A percentile compares a stretch with the other conserved stretches of the same genome.
Conservation (phyloP, 30 jellyfish, hydroid and myxozoan genomes). For the Rhopilema esculentum region DNA sequence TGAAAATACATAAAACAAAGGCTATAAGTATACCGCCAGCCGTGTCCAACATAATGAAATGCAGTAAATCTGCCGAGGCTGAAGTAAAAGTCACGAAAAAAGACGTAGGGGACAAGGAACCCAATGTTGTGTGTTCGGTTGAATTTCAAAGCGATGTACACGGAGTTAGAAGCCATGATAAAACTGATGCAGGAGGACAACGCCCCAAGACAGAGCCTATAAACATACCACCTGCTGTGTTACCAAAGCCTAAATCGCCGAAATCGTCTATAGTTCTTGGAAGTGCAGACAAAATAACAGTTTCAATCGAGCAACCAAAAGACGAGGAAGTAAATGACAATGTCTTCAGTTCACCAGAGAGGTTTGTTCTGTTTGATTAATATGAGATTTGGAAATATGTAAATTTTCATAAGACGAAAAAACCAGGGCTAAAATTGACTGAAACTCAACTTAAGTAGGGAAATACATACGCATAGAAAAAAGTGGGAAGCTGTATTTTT, state of each 20-base stretch:
- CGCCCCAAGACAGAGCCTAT: background rate
- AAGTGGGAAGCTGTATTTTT: too few relatives aligned
- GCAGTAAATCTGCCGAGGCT: background rate
- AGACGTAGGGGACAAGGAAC: background rate
- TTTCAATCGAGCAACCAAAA: slow-evolving; percentile 8
- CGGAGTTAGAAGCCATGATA: background rate
- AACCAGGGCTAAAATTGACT: background rate
- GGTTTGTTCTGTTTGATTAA: slow-evolving; percentile 1
- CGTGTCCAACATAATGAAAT: background rate
- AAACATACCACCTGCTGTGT: slow-evolving; percentile 1
- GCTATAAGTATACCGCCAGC: slow-evolving; percentile 7
- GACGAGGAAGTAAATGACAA: slow-evolving; percentile 6
- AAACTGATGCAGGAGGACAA: background rate
- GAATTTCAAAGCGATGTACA: background rate
- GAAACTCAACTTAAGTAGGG: background rate
- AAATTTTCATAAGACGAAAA: background rate
- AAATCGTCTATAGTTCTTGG: slow-evolving; percentile 10
- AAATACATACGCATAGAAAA: background rate
- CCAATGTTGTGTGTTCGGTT: background rate
- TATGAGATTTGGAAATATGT: background rate
- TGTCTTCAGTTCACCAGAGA: background rate
- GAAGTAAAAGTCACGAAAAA: background rate
- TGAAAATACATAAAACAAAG: slow-evolving; percentile 16
- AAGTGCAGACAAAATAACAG: slow-evolving; percentile 11
- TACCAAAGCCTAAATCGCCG: slow-evolving; percentile 9